Evolutionary conservation across 2,797 vertebrate genomes (phyloP), one percentile per base, ranked within the genome.

Genomic region (Mormyrus proboscirostris): DNA sequence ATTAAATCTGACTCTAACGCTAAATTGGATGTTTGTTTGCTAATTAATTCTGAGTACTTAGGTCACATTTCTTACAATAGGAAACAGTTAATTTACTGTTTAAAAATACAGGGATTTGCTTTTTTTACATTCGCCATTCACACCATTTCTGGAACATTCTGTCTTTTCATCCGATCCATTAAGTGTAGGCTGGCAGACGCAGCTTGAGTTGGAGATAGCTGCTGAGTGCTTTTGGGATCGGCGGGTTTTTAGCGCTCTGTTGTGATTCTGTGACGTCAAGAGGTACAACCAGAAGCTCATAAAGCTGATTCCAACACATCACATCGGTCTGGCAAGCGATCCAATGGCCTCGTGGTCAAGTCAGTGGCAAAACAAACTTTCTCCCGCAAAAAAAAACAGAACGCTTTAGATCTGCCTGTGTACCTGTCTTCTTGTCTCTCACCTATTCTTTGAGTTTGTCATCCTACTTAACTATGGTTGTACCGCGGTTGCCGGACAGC

Each of bases 1-100:
- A 92, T 92, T 92, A 91, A 91, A 73, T 90, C 87, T 50, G 19
- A 59, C 88, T 91, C 86, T 88, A 86, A 87, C 88, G 8, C 90
- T 55, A 79, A 88, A 88, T 85, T 57, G 47, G 29, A 87, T 90
- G 90, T 91, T 91, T 91, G 87, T 92, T 91, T 89, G 89, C 87
- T 88, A 89, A 90, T 91, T 90, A 59, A 89, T 85, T 89, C 57
- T 65, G 22, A 47, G 85, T 62, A 50, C 55, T 84, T 29, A 90
- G 89, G 90, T 90, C 88, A 73, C 88, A 69, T 91, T 89, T 41
- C 90, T 59, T 65, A 69, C 89, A 90, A 90, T 85, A 90, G 86
- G 88, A 73, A 84, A 90, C 38, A 55, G 84, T 86, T 87, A 79
- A 62, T 89, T 85, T 69, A 38, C 59, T 65, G 53, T 90, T 59